A percentile compares a stretch with the other conserved stretches of the same genome.
Conservation (phyloP, 1,140 invertebrate species). For the Pissodes strobi region DNA sequence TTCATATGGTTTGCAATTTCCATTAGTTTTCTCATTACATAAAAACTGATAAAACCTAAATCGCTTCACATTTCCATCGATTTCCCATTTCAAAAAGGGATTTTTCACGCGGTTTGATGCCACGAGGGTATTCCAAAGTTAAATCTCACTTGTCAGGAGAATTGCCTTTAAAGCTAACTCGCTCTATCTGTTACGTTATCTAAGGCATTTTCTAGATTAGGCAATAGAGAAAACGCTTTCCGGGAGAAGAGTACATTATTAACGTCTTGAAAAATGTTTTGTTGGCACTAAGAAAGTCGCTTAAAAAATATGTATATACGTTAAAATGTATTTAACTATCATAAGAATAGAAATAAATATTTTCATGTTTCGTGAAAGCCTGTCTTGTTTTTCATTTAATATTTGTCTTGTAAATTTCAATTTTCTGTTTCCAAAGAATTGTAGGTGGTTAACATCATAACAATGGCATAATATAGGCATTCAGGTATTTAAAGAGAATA, state of each 20-base stretch:
- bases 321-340: too few relatives aligned
- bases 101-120: conserved; percentile 10
- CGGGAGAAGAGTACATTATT: background rate
- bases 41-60: conserved; percentile 19
- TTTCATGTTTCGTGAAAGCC: too few relatives aligned
- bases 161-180: conserved; percentile 16
- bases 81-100: conserved; percentile 15
- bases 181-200: background rate
- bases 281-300: too few relatives aligned
- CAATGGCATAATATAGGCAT: too few relatives aligned
- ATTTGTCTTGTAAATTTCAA: too few relatives aligned
- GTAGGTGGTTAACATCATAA: too few relatives aligned
- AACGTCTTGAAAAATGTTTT: too few relatives aligned
- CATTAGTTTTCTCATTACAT: conserved; percentile 9
- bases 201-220: background rate
- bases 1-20: conserved; percentile 17
- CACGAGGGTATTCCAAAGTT: background rate
- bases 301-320: too few relatives aligned
- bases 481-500: too few relatives aligned
- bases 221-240: conserved; percentile 2
- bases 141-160: conserved; percentile 12
- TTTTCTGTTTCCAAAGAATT: too few relatives aligned
- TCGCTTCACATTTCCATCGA: conserved; percentile 22
- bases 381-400: too few relatives aligned
- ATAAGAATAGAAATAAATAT: too few relatives aligned